Percentiles rank a stretch among this genome's conserved stretches.
These are phyloP conservation scores for Dysidea cf. avara DNA, from an alignment of 37 sponge, comb jelly and placozoan genomes.

Conservation along the genomic window DNA sequence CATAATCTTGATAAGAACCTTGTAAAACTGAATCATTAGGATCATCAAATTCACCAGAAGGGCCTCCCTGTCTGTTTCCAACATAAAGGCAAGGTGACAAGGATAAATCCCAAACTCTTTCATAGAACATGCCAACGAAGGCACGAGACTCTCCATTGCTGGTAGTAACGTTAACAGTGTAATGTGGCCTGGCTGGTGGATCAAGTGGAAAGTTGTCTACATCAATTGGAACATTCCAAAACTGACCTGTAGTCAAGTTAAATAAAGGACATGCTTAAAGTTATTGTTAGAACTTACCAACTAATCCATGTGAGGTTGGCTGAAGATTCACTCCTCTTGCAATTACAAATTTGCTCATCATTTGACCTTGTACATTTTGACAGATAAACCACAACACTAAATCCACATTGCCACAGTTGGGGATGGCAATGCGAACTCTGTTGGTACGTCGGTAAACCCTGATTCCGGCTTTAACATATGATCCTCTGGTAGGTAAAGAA, in stretches of 20 bases:
- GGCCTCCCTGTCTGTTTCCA: slow-evolving; percentile 50
- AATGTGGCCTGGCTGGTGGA: background rate
- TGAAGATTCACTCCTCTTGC: slow-evolving; percentile 57
- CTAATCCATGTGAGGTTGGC: slow-evolving; percentile 72
- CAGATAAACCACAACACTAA: slow-evolving; percentile 75
- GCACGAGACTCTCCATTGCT: slow-evolving; percentile 18
- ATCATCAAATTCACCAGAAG: slow-evolving; percentile 18
- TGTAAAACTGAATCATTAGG: slow-evolving; percentile 64
- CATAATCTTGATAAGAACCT: slow-evolving; percentile 47
- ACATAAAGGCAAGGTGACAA: slow-evolving; percentile 33
- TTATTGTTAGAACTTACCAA: too few species aligned
- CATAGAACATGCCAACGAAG: slow-evolving; percentile 40
- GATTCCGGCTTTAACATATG: slow-evolving; percentile 9
- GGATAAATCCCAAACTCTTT: slow-evolving; percentile 32
- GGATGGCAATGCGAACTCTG: slow-evolving; percentile 54
- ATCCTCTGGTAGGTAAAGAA: background rate
- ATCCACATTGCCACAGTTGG: slow-evolving; percentile 62
- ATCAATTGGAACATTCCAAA: slow-evolving; percentile 57
- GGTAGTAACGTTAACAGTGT: too few species aligned
- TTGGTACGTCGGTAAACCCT: slow-evolving; percentile 1
- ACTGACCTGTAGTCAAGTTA: slow-evolving; percentile 63
- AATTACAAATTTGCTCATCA: slow-evolving; percentile 62
- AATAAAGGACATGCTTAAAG: too few species aligned
- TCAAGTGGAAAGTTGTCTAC: slow-evolving; percentile 20
- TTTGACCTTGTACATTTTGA: slow-evolving; percentile 3